phyloP scores from a whole-genome alignment of 2,113 vertebrate species.

The Oenanthe melanoleuca region DNA sequence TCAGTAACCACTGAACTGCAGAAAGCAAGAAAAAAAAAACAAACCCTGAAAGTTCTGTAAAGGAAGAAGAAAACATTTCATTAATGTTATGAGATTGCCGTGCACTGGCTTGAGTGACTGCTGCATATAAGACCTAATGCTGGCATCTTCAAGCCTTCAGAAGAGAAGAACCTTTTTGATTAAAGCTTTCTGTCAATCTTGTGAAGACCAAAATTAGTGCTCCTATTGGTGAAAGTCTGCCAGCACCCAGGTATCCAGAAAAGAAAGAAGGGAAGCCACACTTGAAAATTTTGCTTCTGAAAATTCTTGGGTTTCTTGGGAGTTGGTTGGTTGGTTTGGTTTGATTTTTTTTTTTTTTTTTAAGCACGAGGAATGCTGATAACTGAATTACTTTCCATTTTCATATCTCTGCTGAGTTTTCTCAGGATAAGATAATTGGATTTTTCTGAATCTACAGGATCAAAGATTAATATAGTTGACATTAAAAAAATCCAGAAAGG shows the following conservation, averaged over 20 bases:
- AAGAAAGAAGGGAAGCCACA: not conserved
- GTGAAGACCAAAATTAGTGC: not conserved
- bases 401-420: not conserved
- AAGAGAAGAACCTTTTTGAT: not conserved
- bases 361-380: not conserved
- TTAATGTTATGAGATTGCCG: not conserved
- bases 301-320: not conserved
- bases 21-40: not conserved
- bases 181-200: not conserved
- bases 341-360: not conserved
- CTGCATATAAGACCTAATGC: not conserved
- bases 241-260: not conserved
- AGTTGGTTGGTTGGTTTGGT: not conserved
- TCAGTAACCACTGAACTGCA: not conserved
- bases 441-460: not conserved
- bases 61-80: not conserved
- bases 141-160: not conserved
- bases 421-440: not conserved
- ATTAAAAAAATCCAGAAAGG: not conserved
- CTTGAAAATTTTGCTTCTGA: not conserved
- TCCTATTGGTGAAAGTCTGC: not conserved
- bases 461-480: not conserved
- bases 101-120: not conserved
- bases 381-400: not conserved
- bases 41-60: not conserved